These are phyloP conservation scores for Cataglyphis altisquamis DNA, from an alignment of 2,888 invertebrate species.

Conservation along the genomic window DNA sequence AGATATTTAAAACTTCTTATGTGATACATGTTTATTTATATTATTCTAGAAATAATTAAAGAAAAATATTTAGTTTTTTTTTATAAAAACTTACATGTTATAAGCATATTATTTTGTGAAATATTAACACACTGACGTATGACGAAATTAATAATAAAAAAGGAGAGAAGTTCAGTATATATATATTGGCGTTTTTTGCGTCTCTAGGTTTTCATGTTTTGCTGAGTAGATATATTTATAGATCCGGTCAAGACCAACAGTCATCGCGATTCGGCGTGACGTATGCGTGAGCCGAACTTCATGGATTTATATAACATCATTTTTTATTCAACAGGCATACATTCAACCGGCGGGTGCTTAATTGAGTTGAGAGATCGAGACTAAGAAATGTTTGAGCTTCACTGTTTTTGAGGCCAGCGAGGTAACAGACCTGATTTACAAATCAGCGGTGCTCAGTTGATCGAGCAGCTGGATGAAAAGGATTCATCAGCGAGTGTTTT, in stretches of 20 bases:
- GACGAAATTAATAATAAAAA: neutral
- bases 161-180: neutral
- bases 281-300: neutral
- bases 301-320: constrained; percentile 13
- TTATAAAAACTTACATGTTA: neutral
- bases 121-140: neutral
- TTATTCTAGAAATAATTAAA: neutral
- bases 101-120: neutral
- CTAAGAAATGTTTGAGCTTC: constrained; percentile 26
- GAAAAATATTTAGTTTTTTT: neutral
- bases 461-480: constrained; percentile 1
- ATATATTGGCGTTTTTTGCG: neutral
- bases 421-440: constrained; percentile 35
- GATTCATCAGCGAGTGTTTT: neutral
- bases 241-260: neutral
- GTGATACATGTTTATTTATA: neutral
- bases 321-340: constrained; percentile 45
- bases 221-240: neutral
- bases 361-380: constrained; percentile 8
- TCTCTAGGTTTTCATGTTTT: constrained; percentile 2
- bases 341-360: constrained; percentile 1
- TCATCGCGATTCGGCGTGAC: neutral
- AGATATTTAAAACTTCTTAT: neutral
- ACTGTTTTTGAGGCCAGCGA: constrained; percentile 28
- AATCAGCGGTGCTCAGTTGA: constrained; percentile 39